Conservation (phyloP, 2,797 vertebrate genomes). For the Sarcophilus harrisii region DNA sequence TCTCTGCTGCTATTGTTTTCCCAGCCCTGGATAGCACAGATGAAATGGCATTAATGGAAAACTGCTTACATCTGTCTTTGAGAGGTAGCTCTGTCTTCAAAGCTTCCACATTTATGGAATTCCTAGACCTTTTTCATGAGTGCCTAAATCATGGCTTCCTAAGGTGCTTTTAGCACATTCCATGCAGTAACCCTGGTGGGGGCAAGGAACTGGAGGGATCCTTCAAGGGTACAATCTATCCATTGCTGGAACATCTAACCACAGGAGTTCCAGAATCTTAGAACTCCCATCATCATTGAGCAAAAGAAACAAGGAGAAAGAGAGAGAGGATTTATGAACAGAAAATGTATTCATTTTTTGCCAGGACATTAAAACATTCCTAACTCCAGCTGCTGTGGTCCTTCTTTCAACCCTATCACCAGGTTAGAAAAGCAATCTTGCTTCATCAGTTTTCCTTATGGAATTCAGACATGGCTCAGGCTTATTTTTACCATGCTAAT, state of each 20-base stretch:
- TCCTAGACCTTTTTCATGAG: constrained; percentile 3
- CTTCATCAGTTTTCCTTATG: constrained; percentile 35
- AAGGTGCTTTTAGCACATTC: neutral
- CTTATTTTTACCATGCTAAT: constrained; percentile 30
- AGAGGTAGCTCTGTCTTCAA: constrained; percentile 19
- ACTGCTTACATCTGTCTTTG: neutral
- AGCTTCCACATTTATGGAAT: neutral
- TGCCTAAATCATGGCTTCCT: neutral
- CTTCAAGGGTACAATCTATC: neutral
- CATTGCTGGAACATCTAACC: neutral
- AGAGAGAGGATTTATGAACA: constrained; percentile 49
- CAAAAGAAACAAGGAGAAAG: constrained; percentile 1
- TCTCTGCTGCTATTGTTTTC: constrained; percentile 1
- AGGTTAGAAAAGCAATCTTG: neutral
- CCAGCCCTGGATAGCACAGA: neutral
- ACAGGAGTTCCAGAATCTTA: neutral
- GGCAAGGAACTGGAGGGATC: neutral
- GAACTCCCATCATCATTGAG: neutral
- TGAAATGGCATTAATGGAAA: neutral
- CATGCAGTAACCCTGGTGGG: neutral
- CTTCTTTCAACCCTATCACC: constrained; percentile 44
- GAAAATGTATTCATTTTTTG: constrained; percentile 27
- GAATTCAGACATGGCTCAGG: constrained; percentile 41
- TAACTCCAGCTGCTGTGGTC: neutral
- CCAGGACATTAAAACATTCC: constrained; percentile 49